Base-by-base conservation (phyloP, 2,888 invertebrate species). In the Lochmaea capreae region DNA sequence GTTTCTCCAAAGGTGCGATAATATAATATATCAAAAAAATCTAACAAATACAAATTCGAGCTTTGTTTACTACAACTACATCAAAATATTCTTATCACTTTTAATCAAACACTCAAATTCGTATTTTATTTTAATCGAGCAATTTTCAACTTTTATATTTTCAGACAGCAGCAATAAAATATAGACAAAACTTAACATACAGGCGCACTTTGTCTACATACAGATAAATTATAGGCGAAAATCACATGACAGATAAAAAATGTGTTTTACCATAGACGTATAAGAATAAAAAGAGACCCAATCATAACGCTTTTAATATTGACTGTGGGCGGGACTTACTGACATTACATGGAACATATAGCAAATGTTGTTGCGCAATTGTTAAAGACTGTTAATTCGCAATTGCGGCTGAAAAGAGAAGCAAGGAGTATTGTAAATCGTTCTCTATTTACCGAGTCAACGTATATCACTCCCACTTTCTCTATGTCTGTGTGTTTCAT, bases 151-250 rank as follows among this genome's bases (percentile, higher is more conserved):
- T 46, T 43, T 11, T 57, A 58, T 42, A 67, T 58, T 16, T 33
- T 58, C 43, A 43, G 26, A 67, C 39, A 16, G 14, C 9, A n/a
- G 42, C 42, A 16, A 63, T 43, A 26, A 65, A 65, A 52, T 26
- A 14, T 33, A 49, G 52, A 33, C 42, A 65, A 65, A 65, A 65
- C 65, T 65, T 65, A 65, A 65, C 65, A 18, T 26, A 26, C 65
- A 65, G 16, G 18, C 22, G 12, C 16, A 10, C 5, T 62, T 26
- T 65, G 33, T 52, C 33, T 52, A 49, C 52, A 65, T 14, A 52
- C 49, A 65, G 49, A 65, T 52, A 65, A 62, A 62, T 22, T 43
- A 65, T 52, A 54, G 54, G 18, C 54, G 18, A 54, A 54, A 54
- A 18, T 10, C 16, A 54, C 54, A 54, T 2, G 54, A 39, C 8